Base-by-base conservation (phyloP, 2,797 vertebrate species). In the Dendrocincla fuliginosa region DNA sequence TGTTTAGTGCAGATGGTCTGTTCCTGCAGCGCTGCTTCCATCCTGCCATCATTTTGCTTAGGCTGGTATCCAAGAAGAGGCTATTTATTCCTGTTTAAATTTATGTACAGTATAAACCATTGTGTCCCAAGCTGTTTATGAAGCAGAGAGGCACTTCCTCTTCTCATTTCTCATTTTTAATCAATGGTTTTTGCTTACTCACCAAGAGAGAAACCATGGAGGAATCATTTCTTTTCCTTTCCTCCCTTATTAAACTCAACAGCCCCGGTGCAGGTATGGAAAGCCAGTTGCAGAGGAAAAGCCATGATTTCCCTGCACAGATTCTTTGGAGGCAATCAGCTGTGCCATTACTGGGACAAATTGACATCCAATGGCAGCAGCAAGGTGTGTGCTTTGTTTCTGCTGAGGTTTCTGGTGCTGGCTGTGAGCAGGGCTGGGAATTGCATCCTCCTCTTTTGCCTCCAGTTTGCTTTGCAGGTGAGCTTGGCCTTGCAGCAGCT, bases 181-280 rank as follows among this genome's bases (percentile, higher is more conserved):
- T 95, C 94, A 60, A 13, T 53, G 44, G 5, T 55, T 96, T 96
- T 77, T 94, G 88, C 91, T 96, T 95, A 87, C 69, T 95, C 92
- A 87, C 87, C 81, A 71, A 46, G 64, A 90, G 76, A 10, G 1
- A 52, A 75, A 60, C 53, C 79, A 16, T 47, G 30, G 69, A 81
- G 65, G 83, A 64, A 65, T 65, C 1, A 5, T 80, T 90, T 70
- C 49, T 93, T 93, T 89, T 50, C 80, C 60, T 92, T 91, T 89
- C 79, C 49, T 57, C 71, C 75, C 74, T 64, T 60, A 60, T 87
- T 83, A 53, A 70, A 47, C 80, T 27, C 61, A 46, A 5, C 35
- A 37, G 27, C 27, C 30, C 14, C 5, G 5, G 13, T 85, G 46
- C 56, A 64, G 68, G 56, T 47, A 74, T 14, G 1, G 2, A 60